Base-by-base conservation (phyloP, 2,888 invertebrate species). In the Lysandra coridon region DNA sequence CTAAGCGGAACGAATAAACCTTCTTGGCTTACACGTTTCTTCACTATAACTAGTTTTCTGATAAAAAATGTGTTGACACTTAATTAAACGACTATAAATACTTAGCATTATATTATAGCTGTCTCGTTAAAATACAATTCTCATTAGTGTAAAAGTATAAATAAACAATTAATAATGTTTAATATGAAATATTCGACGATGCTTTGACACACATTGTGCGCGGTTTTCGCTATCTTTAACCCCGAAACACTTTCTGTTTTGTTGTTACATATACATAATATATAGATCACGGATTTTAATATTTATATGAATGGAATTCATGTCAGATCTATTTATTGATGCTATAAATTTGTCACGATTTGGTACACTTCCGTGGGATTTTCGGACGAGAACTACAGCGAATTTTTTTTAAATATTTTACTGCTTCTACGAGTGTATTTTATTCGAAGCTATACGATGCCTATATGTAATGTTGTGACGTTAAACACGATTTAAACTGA, bases 251-350 rank as follows among this genome's bases (percentile, higher is more conserved):
- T 76, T 57, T 76, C 76, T 53, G 53, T 76, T 76, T 76, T 57
- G 7, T 76, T 76, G 76, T 76, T 76, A 76, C 76, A 57, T 76
- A 33, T 76, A 76, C 76, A 76, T 76, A 76, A 57, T 76, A 76
- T 76, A 49, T 76, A 53, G 76, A 57, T 76, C 30, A 2, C 62
- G 4, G 7, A 64, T 69, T 69, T 69, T 4, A 33, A 69, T 69
- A 69, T 69, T 69, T 33, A 69, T 69, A 14, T 33, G 14, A 69
- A 69, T 69, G 33, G 69, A 69, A 69, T 69, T 69, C 10, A 33
- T 69, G 69, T 69, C 69, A 69, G 69, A 33, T 69, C 33, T 69
- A 69, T 69, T 33, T 33, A 14, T 69, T 5, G 33, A 33, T 69
- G 33, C 33, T 5, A 5, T 69, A 33, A 69, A 69, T 30, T 6